Conservation (phyloP, 2,797 vertebrate genomes). For the Tamandua tetradactyla region DNA sequence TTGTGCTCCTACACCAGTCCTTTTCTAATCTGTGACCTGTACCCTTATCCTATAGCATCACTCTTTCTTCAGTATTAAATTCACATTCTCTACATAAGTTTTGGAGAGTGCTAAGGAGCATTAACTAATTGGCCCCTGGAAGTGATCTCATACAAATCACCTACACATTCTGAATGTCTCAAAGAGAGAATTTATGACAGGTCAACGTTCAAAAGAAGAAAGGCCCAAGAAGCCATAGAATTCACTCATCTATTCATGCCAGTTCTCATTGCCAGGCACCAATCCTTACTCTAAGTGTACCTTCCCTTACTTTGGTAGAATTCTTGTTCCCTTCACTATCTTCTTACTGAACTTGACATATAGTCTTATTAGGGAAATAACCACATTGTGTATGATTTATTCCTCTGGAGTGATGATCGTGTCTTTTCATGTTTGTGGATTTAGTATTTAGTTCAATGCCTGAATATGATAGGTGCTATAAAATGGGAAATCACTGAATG, state of each 20-base stretch:
- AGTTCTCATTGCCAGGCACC: fast-evolving
- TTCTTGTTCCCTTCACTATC: background rate
- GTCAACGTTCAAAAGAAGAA: background rate
- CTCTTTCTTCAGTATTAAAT: background rate
- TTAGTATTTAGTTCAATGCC: background rate
- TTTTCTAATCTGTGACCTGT: background rate
- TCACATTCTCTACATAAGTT: background rate
- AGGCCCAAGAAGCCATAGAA: background rate
- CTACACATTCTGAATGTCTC: background rate
- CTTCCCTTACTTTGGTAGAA: background rate
- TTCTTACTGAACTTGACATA: background rate
- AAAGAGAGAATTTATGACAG: background rate
- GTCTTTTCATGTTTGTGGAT: background rate
- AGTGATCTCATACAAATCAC: background rate
- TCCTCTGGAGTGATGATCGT: background rate
- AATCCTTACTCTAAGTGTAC: background rate
- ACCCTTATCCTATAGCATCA: background rate
- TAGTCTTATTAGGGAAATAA: background rate
- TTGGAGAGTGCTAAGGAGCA: background rate
- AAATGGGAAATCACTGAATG: background rate
- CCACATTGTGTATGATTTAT: background rate
- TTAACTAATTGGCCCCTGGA: background rate
- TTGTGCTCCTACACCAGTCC: background rate
- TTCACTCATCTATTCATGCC: background rate
- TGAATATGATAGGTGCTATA: background rate